Conservation (phyloP, 2,888 invertebrate species). For the Lasioglossum marginatum region DNA sequence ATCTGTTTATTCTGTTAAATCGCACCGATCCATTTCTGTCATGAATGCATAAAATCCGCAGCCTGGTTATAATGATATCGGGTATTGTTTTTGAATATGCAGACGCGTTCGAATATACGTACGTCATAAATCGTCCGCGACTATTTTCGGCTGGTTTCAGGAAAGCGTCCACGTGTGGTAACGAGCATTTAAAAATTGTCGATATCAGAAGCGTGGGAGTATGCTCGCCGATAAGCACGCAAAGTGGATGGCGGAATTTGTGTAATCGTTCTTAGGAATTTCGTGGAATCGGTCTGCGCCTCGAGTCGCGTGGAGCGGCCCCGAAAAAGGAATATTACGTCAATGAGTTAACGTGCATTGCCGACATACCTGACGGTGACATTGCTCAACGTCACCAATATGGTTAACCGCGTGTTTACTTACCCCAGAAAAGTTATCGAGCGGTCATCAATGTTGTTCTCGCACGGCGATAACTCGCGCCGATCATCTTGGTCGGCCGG, state of each 20-base stretch:
- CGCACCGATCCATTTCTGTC: too few species aligned
- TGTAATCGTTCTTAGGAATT: conserved; percentile 64
- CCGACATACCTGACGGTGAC: conserved; percentile 42
- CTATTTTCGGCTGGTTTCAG: conserved; percentile 31
- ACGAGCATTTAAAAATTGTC: conserved; percentile 51
- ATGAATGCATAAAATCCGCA: too few species aligned
- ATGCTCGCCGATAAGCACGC: conserved; percentile 59
- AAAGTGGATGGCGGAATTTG: conserved; percentile 61
- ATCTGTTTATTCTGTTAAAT: too few species aligned
- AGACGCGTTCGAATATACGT: not conserved
- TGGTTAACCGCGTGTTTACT: conserved; percentile 68
- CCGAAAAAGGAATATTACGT: conserved; percentile 59
- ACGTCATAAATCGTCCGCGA: conserved; percentile 18
- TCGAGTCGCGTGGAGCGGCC: conserved; percentile 17
- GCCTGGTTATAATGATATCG: not conserved
- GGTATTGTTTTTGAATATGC: not conserved
- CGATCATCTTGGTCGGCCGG: conserved; percentile 23
- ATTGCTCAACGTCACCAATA: conserved; percentile 50
- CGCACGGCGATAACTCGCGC: conserved; percentile 38
- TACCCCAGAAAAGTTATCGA: conserved; percentile 76
- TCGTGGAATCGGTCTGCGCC: conserved; percentile 52
- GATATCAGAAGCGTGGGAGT: conserved; percentile 67
- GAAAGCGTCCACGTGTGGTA: conserved; percentile 31
- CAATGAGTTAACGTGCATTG: conserved; percentile 53
- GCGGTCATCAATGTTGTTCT: conserved; percentile 40